Percentiles rank a stretch among this genome's conserved stretches.
Evolutionary conservation across 2,797 vertebrate genomes (phyloP).

Genomic region (Pangasius mekongensis): DNA sequence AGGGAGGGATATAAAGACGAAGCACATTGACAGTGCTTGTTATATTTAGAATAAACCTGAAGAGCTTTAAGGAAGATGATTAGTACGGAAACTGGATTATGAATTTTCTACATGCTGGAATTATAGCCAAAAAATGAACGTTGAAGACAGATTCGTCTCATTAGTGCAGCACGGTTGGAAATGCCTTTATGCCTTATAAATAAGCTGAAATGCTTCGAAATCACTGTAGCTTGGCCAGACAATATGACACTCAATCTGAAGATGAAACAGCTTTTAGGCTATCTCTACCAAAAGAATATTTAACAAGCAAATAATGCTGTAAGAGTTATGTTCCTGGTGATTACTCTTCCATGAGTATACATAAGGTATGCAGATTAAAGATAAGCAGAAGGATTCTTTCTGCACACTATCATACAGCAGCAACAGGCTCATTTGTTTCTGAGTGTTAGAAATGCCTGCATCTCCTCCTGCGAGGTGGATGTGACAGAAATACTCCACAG

Average conservation of each 20-base stretch:
- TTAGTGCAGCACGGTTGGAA: slow-evolving; percentile 38
- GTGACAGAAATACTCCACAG: slow-evolving; percentile 74
- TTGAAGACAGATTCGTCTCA: slow-evolving; percentile 40
- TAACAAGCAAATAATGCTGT: slow-evolving; percentile 25
- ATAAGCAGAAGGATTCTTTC: slow-evolving; percentile 18
- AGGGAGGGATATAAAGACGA: not conserved
- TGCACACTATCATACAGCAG: slow-evolving; percentile 41
- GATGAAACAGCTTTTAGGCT: slow-evolving; percentile 18
- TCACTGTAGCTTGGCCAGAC: slow-evolving; percentile 31
- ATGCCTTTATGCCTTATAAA: slow-evolving; percentile 40
- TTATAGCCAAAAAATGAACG: slow-evolving; percentile 27
- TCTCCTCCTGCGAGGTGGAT: slow-evolving; percentile 62
- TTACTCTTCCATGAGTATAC: slow-evolving; percentile 37
- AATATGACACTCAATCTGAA: slow-evolving; percentile 32
- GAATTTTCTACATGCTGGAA: slow-evolving; percentile 23
- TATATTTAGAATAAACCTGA: slow-evolving; percentile 29
- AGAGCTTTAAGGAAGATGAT: slow-evolving; percentile 15
- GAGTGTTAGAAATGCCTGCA: slow-evolving; percentile 65
- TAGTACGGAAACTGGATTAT: slow-evolving; percentile 19
- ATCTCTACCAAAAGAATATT: not conserved
- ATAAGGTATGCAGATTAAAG: slow-evolving; percentile 10
- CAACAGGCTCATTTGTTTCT: slow-evolving; percentile 51
- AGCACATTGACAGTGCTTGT: not conserved
- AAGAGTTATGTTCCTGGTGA: slow-evolving; percentile 4
- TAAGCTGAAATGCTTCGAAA: slow-evolving; percentile 38